Evolutionary conservation across 92 coral and sea anemone genomes (phyloP).

Genomic region (Epizoanthus scotinus): DNA sequence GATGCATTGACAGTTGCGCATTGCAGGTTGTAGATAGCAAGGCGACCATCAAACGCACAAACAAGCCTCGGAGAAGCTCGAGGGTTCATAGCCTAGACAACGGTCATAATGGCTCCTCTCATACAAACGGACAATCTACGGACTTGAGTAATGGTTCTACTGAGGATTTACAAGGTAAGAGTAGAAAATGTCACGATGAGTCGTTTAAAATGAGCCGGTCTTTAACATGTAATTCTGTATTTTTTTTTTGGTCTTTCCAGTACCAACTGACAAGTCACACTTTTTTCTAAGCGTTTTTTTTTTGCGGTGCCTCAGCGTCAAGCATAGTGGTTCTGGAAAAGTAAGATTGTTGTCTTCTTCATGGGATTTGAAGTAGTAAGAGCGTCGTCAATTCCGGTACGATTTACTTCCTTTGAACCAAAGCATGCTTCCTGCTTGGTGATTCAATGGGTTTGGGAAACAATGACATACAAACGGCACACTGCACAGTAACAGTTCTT

Average conservation of each 20-base stretch:
- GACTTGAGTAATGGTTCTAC: slow-evolving; percentile 48
- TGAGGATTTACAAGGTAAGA: slow-evolving; percentile 44
- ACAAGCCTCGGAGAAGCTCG: slow-evolving; percentile 83
- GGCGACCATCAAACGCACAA: slow-evolving; percentile 69
- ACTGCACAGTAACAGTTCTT: not conserved
- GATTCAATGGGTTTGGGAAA: slow-evolving; percentile 28
- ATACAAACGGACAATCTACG: slow-evolving; percentile 55
- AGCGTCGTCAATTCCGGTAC: slow-evolving; percentile 17
- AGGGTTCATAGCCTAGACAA: slow-evolving; percentile 57
- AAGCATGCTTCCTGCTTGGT: slow-evolving; percentile 39
- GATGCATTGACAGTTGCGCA: slow-evolving; percentile 17
- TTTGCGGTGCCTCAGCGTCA: not conserved
- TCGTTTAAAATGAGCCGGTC: no score
- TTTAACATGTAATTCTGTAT: no score
- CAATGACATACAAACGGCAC: slow-evolving; percentile 29
- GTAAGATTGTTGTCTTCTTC: not conserved
- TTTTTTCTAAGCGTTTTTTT: slow-evolving; percentile 2
- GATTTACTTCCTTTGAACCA: slow-evolving; percentile 33
- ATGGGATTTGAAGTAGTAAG: slow-evolving; percentile 1
- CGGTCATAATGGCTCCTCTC: slow-evolving; percentile 48
- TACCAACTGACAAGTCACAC: no score
- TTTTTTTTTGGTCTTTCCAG: no score
- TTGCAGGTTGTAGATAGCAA: slow-evolving; percentile 93
- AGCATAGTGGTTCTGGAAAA: not conserved
- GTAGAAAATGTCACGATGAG: not conserved